phyloP scores from a whole-genome alignment of 2,113 vertebrate species.

The Brienomyrus longianalis region DNA sequence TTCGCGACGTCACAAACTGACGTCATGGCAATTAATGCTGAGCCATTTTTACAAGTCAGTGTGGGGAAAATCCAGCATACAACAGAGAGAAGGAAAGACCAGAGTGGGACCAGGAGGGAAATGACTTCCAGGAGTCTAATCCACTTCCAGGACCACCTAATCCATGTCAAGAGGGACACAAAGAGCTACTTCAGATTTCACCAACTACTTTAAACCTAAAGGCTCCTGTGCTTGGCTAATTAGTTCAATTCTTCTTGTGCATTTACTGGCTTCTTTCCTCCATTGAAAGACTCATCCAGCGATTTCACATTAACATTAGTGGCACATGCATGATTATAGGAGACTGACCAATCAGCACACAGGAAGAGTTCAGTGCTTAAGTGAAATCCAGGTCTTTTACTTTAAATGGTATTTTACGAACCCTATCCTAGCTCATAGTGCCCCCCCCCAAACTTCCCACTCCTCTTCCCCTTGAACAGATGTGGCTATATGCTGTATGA shows the following conservation, averaged over 20 bases:
- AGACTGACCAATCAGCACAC: not conserved
- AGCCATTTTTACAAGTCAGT: not conserved
- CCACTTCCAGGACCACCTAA: not conserved
- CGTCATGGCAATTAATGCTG: not conserved
- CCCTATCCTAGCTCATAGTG: not conserved
- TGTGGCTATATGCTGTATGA: not conserved
- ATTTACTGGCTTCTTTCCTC: not conserved
- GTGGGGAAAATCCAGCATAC: not conserved
- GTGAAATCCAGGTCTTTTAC: not conserved
- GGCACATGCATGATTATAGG: not conserved
- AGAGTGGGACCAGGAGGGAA: not conserved
- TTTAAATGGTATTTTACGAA: not conserved
- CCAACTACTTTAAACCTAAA: not conserved
- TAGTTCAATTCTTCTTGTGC: not conserved
- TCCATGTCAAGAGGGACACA: not conserved
- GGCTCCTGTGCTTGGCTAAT: not conserved
- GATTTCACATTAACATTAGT: not conserved
- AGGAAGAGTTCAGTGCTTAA: not conserved
- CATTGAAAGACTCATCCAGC: not conserved
- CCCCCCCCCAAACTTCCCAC: not conserved
- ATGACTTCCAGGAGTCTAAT: not conserved
- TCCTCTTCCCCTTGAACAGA: not conserved
- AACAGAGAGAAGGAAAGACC: not conserved
- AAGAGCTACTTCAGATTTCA: not conserved
- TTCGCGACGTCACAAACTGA: not conserved